Evolutionary conservation across 2,113 vertebrate genomes (phyloP), one percentile per base, ranked within the genome.

Genomic region (Macaca fascicularis): DNA sequence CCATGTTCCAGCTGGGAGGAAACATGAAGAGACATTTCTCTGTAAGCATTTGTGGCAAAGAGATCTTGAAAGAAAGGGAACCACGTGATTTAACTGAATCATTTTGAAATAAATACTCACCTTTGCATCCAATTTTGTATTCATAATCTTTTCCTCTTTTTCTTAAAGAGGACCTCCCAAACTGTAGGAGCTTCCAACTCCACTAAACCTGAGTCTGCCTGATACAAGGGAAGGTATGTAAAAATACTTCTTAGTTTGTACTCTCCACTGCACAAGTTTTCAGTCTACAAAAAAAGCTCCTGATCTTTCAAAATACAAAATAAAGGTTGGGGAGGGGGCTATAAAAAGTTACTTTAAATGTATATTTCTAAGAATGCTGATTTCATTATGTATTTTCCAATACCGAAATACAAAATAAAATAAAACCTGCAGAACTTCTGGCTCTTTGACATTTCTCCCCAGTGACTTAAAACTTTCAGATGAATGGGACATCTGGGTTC

Each of bases 401-500:
- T 52, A 88, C 70, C 74, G 81, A 95, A 91, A 72, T 94, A 45
- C 12, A 97, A 96, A 50, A 88, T n/a, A 27, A 97, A 97, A 94
- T 83, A 93, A 98, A 97, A n/a, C 70, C 30, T 90, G 3, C 22
- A 93, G 43, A 95, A 95, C 23, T 80, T 85, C 69, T 38, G 32
- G 64, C 40, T 80, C 89, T 97, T 93, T 95, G 50, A 69, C 32
- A 95, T 94, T 97, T 96, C 96, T 96, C 45, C 55, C 55, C 80
- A 92, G 45, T 75, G 94, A 90, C 30, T 94, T 95, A 81, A 82
- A 85, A 89, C 90, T 97, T 97, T 96, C 88, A 98, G 85, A 97
- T 20, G 43, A 23, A 91, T 12, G 25, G 52, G 5, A 89, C 59
- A 89, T 82, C 50, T 74, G 52, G 50, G 12, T 86, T 95, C 23